Conservation (phyloP, 2,888 invertebrate genomes). For the Microctonus brassicae region DNA sequence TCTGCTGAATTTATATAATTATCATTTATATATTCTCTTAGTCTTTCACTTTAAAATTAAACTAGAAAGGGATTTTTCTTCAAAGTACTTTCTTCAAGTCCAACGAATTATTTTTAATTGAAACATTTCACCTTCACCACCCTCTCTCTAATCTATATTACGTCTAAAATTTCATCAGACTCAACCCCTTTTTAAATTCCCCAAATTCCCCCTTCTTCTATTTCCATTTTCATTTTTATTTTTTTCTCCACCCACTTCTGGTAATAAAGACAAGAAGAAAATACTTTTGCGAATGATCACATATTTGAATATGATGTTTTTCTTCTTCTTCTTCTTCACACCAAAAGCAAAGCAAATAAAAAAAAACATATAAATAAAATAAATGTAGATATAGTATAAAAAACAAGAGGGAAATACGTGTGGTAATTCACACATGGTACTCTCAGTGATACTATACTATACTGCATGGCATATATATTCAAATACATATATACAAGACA, state of each 20-base stretch:
- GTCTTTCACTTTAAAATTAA: neutral
- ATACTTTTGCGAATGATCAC: slow-evolving; percentile 27
- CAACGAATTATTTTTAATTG: slow-evolving; percentile 65
- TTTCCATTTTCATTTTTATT: slow-evolving; percentile 14
- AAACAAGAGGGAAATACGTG: slow-evolving; percentile 27
- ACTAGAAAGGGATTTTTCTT: slow-evolving; percentile 7
- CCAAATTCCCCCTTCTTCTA: neutral
- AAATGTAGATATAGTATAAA: slow-evolving; percentile 12
- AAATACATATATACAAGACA: slow-evolving; percentile 25
- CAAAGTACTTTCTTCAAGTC: slow-evolving; percentile 43
- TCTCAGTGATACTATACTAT: slow-evolving; percentile 10
- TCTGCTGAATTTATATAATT: slow-evolving; percentile 4
- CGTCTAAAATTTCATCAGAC: slow-evolving; percentile 62
- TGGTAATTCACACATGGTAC: slow-evolving; percentile 51
- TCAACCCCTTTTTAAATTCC: slow-evolving; percentile 13
- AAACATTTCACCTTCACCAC: slow-evolving; percentile 54
- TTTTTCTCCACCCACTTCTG: slow-evolving; percentile 17
- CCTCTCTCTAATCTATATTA: neutral
- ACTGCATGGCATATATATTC: slow-evolving; percentile 29
- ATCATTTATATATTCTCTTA: neutral
- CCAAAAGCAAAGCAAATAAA: neutral
- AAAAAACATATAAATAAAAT: neutral
- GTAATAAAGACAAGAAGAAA: slow-evolving; percentile 26
- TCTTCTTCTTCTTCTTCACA: slow-evolving; percentile 12
- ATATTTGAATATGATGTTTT: slow-evolving; percentile 29